These are phyloP conservation scores for Alligator sinensis DNA, from an alignment of 2,113 vertebrate genomes.

Conservation along the genomic window DNA sequence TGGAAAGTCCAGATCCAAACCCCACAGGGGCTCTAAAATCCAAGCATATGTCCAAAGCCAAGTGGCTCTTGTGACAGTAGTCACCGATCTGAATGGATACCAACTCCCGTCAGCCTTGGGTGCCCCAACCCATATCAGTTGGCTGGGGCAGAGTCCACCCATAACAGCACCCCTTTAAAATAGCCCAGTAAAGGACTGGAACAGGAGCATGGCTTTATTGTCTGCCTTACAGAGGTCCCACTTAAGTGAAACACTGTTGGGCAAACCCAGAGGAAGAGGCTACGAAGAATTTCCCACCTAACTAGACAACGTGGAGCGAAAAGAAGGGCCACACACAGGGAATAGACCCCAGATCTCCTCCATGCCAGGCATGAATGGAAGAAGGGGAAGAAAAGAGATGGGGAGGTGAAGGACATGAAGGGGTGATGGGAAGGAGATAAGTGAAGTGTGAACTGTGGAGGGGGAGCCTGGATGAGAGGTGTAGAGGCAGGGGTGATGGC, in stretches of 20 bases:
- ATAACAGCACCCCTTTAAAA: not conserved
- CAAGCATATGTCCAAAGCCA: not conserved
- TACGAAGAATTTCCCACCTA: not conserved
- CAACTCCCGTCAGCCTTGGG: not conserved
- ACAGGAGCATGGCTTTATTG: not conserved
- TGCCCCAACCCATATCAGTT: not conserved
- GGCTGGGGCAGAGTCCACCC: not conserved
- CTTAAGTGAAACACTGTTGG: too few relatives aligned
- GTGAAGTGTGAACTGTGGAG: not conserved
- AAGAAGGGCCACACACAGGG: not conserved
- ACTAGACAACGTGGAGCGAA: not conserved
- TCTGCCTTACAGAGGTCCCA: too few relatives aligned
- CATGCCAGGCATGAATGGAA: not conserved
- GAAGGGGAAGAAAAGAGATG: not conserved
- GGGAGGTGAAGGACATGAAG: not conserved
- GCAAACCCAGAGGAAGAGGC: not conserved
- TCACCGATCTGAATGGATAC: not conserved
- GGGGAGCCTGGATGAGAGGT: not conserved
- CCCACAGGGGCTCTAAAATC: not conserved
- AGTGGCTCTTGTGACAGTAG: not conserved
- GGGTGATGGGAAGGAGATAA: not conserved
- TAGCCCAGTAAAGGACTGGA: not conserved
- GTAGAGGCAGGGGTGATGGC: too few relatives aligned
- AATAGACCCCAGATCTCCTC: too few relatives aligned
- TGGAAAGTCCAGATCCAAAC: not conserved